Conservation (phyloP, 2,888 invertebrate genomes). For the Ischnus inquisitorius region DNA sequence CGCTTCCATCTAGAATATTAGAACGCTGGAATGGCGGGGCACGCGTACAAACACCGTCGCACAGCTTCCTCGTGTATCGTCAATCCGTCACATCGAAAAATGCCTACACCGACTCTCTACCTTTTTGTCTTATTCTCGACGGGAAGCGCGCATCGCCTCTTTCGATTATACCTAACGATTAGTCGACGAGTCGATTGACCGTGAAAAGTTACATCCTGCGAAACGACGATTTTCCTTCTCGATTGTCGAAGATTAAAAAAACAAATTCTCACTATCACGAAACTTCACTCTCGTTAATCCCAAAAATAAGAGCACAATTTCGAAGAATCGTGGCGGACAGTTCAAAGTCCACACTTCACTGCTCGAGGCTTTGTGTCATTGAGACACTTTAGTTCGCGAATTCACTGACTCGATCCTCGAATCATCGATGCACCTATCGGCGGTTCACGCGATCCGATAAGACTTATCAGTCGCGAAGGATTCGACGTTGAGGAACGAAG, state of each 20-base stretch:
- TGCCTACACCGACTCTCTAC: constrained; percentile 18
- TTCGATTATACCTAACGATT: constrained; percentile 15
- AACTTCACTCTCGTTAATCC: constrained; percentile 49
- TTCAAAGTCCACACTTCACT: constrained; percentile 51
- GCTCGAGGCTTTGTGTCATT: constrained; percentile 27
- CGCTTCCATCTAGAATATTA: constrained; percentile 63
- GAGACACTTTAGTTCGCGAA: not conserved
- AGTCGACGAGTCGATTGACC: constrained; percentile 1
- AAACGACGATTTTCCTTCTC: not conserved
- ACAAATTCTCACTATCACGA: constrained; percentile 12
- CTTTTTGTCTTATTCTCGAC: not conserved
- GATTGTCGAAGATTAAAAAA: constrained; percentile 5
- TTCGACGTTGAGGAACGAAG: not conserved
- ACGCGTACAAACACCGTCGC: constrained; percentile 10
- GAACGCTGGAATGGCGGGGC: constrained; percentile 33
- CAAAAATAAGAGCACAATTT: constrained; percentile 34
- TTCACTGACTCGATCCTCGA: constrained; percentile 1
- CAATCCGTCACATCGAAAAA: not conserved
- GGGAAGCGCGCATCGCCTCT: not conserved
- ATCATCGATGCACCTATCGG: constrained; percentile 4
- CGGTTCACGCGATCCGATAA: not conserved
- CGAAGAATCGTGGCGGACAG: constrained; percentile 19
- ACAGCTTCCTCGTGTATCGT: constrained; percentile 3
- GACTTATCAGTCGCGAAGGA: constrained; percentile 15
- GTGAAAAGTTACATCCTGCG: constrained; percentile 21